Percentiles rank a stretch among this genome's conserved stretches.
These are phyloP conservation scores for Parnassius glacialis DNA, from an alignment of 2,888 invertebrate species.

Conservation along the genomic window DNA sequence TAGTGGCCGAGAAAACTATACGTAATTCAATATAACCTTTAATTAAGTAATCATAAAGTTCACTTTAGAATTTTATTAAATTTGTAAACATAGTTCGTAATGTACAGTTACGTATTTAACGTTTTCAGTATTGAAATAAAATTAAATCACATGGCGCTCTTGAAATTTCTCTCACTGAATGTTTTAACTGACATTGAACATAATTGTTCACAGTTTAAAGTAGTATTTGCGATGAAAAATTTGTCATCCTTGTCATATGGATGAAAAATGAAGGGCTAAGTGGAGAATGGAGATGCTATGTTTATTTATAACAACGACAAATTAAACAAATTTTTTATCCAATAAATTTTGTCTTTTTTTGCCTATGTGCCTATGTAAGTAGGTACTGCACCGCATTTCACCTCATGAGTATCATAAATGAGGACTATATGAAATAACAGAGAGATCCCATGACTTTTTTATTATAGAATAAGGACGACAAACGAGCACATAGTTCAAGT, in stretches of 20 bases:
- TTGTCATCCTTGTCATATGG: slow-evolving; percentile 12
- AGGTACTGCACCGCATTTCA: too few species aligned
- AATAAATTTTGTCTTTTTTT: too few species aligned
- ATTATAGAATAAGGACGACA: too few species aligned
- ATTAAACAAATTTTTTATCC: background rate
- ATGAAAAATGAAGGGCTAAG: slow-evolving; percentile 14
- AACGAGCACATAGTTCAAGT: too few species aligned
- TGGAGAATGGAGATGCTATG: slow-evolving; percentile 10
- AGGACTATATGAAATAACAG: too few species aligned
- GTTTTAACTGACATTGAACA: slow-evolving; percentile 10
- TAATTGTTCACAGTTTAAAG: background rate
- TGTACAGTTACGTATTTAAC: slow-evolving; percentile 13
- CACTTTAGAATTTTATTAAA: background rate
- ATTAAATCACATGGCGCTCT: background rate
- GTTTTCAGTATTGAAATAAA: slow-evolving; percentile 15
- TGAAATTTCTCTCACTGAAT: slow-evolving; percentile 1
- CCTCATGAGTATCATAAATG: too few species aligned
- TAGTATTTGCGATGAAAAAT: background rate
- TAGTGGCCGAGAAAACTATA: slow-evolving; percentile 1
- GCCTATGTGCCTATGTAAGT: too few species aligned
- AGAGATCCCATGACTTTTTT: too few species aligned
- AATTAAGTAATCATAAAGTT: background rate
- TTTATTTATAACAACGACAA: background rate
- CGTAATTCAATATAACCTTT: slow-evolving; percentile 2
- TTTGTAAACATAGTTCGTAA: slow-evolving; percentile 10